phyloP scores from a whole-genome alignment of 2,113 vertebrate species.

The Donacobius atricapilla region DNA sequence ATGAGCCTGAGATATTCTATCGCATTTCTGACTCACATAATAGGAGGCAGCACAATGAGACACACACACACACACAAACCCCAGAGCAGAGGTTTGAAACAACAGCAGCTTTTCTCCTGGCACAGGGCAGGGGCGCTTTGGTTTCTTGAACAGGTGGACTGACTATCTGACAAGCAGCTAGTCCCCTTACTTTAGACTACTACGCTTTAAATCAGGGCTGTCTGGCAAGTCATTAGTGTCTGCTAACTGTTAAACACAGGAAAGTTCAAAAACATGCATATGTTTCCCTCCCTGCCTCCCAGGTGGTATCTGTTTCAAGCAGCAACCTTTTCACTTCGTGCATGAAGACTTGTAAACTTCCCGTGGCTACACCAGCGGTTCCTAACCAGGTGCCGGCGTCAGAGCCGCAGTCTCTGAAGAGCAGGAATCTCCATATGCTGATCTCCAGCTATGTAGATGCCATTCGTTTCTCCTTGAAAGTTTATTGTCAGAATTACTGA shows the following conservation, averaged over 20 bases:
- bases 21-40: neutral
- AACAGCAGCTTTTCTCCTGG: conserved; percentile 67
- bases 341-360: conserved; percentile 72
- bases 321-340: conserved; percentile 74
- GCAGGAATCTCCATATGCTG: conserved; percentile 49
- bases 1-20: conserved; percentile 10
- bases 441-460: neutral
- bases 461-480: conserved; percentile 62
- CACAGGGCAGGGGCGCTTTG: conserved; percentile 67
- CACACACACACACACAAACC: too few relatives aligned
- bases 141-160: conserved; percentile 69
- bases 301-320: conserved; percentile 75
- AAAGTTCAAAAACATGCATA: conserved; percentile 74
- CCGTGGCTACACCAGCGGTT: conserved; percentile 54
- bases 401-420: conserved; percentile 35
- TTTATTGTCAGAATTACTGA: conserved; percentile 73
- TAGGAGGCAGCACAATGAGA: neutral
- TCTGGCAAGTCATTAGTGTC: conserved; percentile 75
- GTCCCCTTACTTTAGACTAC: conserved; percentile 65
- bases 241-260: conserved; percentile 73
- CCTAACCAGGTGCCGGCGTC: conserved; percentile 39
- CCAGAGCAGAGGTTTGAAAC: conserved; percentile 40
- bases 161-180: conserved; percentile 71
- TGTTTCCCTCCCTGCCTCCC: conserved; percentile 74
- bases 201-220: conserved; percentile 61